Base-by-base conservation (phyloP, 2,888 invertebrate species). In the Syritta pipiens region DNA sequence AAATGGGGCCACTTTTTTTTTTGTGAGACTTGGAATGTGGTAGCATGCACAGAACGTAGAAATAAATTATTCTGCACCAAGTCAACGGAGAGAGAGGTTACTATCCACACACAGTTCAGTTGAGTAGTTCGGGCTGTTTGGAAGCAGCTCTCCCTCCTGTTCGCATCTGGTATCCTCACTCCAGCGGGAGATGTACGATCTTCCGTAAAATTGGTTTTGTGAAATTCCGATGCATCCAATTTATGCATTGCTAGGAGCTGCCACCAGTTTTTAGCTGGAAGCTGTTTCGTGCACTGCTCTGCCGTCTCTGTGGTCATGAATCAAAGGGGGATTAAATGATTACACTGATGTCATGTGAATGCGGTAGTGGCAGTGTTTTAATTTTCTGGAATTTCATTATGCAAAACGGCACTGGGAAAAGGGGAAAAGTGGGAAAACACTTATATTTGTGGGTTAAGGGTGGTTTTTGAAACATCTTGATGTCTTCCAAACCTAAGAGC, bases 11-110 rank as follows among this genome's bases (percentile, higher is more conserved):
- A 59, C 63, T 77, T 77, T 59, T 65, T 12, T n/a, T n/a, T n/a
- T n/a, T n/a, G n/a, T n/a, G n/a, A 71, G 46, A 69, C 57, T 51
- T 32, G 71, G 71, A 77, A 77, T 71, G 76, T 65, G 51, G 57
- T 53, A 46, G 76, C 59, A 71, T 77, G 71, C 63, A n/a, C n/a
- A n/a, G n/a, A 65, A 57, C 35, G 51, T n/a, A n/a, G n/a, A 65
- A 44, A 77, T 77, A 77, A 77, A 71, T 71, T 77, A 77, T 49
- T 57, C 68, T 32, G 10, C 28, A 30, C 22, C 28, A 22, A 6
- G 10, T 20, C 5, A 35, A 60, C n/a, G n/a, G 48, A 26, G 30
- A 22, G 26, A 51, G 22, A 51, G 51, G 28, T 49, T 48, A 49
- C 35, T 26, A 35, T 49, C 20, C 37, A 40, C 19, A 53, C 40